These are phyloP conservation scores for Lithophane ornitopus DNA, from an alignment of 2,888 invertebrate species.

Conservation along the genomic window DNA sequence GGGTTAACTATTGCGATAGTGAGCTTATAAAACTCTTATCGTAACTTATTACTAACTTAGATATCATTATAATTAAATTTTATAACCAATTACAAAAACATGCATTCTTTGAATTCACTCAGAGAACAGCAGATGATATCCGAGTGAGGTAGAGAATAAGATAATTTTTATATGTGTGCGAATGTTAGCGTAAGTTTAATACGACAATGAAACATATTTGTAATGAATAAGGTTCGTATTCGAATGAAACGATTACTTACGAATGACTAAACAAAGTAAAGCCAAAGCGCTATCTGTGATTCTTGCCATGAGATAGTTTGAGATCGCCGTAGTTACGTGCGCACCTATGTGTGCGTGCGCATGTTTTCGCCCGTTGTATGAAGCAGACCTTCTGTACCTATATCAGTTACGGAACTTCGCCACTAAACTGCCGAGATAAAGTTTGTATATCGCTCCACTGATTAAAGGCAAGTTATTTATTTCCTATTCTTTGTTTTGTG, in stretches of 20 bases:
- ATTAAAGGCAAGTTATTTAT: constrained; percentile 53
- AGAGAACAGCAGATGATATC: background rate
- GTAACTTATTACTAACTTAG: background rate
- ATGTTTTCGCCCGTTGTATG: background rate
- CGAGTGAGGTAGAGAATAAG: background rate
- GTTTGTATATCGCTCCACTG: constrained; percentile 47
- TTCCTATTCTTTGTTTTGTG: constrained; percentile 45
- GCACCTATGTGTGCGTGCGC: background rate
- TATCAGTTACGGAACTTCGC: constrained; percentile 23
- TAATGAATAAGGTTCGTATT: background rate
- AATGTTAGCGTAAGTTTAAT: background rate
- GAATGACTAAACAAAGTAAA: background rate
- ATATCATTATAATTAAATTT: background rate
- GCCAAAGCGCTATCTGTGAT: background rate
- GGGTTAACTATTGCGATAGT: background rate
- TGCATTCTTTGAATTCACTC: background rate
- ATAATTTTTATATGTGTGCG: background rate
- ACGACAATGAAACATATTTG: too few species aligned
- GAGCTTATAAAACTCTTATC: background rate
- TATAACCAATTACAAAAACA: background rate
- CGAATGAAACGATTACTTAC: background rate
- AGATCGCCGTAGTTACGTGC: background rate
- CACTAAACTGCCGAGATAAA: constrained; percentile 57
- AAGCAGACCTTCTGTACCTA: background rate
- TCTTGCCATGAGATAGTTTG: background rate